Evolutionary conservation across 2,797 vertebrate species (phyloP), one percentile per base, ranked within the genome.

Genomic region (Periophthalmus magnuspinnatus): DNA sequence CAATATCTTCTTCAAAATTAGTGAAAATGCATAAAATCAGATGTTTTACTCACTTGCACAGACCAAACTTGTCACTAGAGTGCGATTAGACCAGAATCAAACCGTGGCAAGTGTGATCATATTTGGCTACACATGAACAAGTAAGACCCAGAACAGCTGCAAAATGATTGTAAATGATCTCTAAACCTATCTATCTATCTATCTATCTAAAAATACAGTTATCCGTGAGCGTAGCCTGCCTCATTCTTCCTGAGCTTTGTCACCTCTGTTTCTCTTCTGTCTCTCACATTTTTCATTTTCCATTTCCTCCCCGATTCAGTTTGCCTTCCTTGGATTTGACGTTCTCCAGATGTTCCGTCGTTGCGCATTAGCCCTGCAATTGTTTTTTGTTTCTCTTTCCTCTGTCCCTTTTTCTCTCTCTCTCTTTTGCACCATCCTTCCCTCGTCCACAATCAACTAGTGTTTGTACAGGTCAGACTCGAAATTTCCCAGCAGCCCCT

Each of bases 401-500:
- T 33, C 17, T 24, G 9, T 11, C 10, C 2, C 7, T 56, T 5
- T 62, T n/a, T 24, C 11, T 62, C n/a, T 24, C 11, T 10, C 8
- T 62, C 11, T 28, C 28, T 47, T 48, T 11, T 9, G 13, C 41
- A 2, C 61, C 41, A 48, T 13, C 16, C 38, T 6, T 45, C 19
- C 5, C 60, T 19, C 28, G 33, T 50, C 41, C 24, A 41, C 13
- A 55, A 34, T 55, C 24, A 56, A 45, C 57, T 5, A 55, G 58
- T 62, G 65, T 68, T 72, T 68, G 11, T 56, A 45, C 24, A 62
- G 65, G 48, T 34, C 55, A 6, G 13, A 45, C 14, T 63, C 76
- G 68, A 50, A 65, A 69, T 74, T 65, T 55, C 57, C 52, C 63
- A 61, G 28, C 38, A 62, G 58, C 64, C 58, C 38, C 63, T 70